Evolutionary conservation across 35 echinoderm and acorn worm species (phyloP).

Genomic region (Lytechinus variegatus): DNA sequence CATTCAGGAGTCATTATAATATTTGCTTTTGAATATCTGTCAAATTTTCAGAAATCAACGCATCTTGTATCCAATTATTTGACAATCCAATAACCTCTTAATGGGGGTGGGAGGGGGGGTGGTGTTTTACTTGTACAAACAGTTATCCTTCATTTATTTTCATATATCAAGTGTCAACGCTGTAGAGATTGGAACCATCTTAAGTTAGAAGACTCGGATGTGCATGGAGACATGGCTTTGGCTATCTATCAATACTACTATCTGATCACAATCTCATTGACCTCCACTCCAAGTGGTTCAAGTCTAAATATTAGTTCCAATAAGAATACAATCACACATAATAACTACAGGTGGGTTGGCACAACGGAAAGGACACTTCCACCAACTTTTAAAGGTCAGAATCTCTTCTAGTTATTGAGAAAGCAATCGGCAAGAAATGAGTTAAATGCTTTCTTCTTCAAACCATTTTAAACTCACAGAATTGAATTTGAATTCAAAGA

Average conservation of each 20-base stretch:
- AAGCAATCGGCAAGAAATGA: no score
- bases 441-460: no score
- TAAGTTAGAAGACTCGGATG: background rate
- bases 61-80: no score
- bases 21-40: no score
- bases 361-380: background rate
- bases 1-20: no score
- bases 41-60: no score
- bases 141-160: background rate
- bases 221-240: background rate
- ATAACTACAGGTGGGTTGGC: slow-evolving; percentile 1
- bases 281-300: background rate
- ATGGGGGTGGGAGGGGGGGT: no score
- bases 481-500: no score
- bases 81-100: no score
- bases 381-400: background rate
- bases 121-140: no score
- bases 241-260: background rate
- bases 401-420: no score
- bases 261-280: background rate
- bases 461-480: no score
- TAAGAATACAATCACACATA: background rate
- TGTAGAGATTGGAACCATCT: background rate
- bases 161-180: background rate
- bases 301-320: slow-evolving; percentile 4